Evolutionary conservation across 2,888 invertebrate species (phyloP).

Genomic region (Drosophila stalkeri): DNA sequence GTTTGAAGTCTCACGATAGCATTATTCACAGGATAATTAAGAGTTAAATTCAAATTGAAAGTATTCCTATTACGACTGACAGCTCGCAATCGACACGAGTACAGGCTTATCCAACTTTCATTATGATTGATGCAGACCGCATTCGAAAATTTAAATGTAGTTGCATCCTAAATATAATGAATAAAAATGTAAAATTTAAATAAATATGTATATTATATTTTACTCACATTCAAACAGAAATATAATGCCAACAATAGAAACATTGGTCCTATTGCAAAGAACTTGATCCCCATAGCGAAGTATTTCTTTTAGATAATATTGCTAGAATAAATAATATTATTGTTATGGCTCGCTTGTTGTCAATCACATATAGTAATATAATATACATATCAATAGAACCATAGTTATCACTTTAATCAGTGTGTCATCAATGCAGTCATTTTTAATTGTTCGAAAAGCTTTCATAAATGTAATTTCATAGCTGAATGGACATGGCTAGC

Average conservation of each 20-base stretch:
- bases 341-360: background rate
- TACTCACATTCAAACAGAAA: background rate
- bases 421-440: too few relatives aligned
- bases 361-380: background rate
- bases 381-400: background rate
- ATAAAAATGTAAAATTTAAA: background rate
- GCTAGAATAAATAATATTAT: too few relatives aligned
- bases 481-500: too few relatives aligned
- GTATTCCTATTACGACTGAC: slow-evolving; percentile 25
- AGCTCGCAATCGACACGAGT: slow-evolving; percentile 41
- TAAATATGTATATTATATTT: background rate
- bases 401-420: too few relatives aligned
- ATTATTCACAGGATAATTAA: slow-evolving; percentile 24
- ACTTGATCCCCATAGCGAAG: background rate
- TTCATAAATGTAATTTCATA: too few relatives aligned
- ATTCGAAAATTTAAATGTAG: slow-evolving; percentile 49
- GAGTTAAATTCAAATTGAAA: slow-evolving; percentile 29
- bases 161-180: slow-evolving; percentile 22
- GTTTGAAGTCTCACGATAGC: background rate
- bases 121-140: slow-evolving; percentile 39
- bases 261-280: background rate
- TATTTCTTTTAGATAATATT: background rate
- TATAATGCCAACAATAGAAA: background rate
- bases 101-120: slow-evolving; percentile 33
- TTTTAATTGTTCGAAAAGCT: too few relatives aligned